Base-by-base conservation (phyloP, 23 tunicate genomes). In the Diplosoma virens region DNA sequence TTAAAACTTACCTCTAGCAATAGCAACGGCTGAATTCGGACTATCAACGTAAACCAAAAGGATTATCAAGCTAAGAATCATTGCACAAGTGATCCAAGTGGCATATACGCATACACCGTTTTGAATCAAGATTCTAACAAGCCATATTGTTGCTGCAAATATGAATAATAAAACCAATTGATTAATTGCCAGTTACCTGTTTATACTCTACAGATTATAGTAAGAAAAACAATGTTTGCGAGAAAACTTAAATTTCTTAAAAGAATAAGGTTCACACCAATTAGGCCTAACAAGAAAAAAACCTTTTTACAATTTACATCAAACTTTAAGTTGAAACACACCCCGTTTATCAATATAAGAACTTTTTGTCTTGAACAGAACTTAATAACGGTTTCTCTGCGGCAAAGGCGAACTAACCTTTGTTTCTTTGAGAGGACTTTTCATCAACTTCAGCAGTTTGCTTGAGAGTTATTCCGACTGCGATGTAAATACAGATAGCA, bases 51-150 rank as follows among this genome's bases (percentile, higher is more conserved):
- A 64, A 28, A 28, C 5, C 14, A 64, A 9, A 6, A 64, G 20
- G 7, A 29, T 4, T 11, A 28, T 6, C 17, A 64, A 3, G 35
- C 16, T 29, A 2, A 68, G 25, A 36, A 37, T 7, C n/a, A 29
- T 9, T 34, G 75, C 75, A 23, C 16, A 36, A 7, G 75, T 68
- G 3, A 68, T 22, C 75, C 75, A 68, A 16, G 75, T 68, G 18
- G 75, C 75, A 25, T 34, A 68, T 17, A 35, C 53, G 54, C 75
- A 68, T 11, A 68, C 25, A 68, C 75, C 75, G 22, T 68, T 68
- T 36, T 68, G 75, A 34, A 68, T 54, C 53, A 68, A 21, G 22
- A 68, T 68, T 68, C 75, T 25, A 37, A 37, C 55, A 53, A 68
- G 22, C 75, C 75, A 68, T 3, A 68, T 53, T 3, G 32, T 37